Base-by-base conservation (phyloP, 2,888 invertebrate genomes). In the Polietes domitor region DNA sequence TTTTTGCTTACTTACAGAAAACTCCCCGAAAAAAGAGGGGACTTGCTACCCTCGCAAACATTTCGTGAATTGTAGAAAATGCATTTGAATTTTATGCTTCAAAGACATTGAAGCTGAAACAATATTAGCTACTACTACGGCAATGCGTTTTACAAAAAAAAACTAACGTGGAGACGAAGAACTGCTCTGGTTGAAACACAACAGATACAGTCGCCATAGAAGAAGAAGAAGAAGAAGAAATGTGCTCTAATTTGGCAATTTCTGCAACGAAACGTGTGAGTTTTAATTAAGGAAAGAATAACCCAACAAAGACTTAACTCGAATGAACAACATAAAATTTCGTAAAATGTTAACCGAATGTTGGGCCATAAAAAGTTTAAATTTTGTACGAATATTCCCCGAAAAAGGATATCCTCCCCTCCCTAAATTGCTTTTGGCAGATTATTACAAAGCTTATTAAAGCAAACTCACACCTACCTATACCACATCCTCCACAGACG, bases 181-280 rank as follows among this genome's bases (percentile, higher is more conserved):
- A 37, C 28, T 32, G 12, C 19, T 0, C 63, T 37, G 7, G 7
- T 63, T 32, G 55, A 58, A 17, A 47, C 65, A 47, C 70, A n/a
- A 50, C 53, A 70, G 17, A 24, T 17, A 68, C 72, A 65, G n/a
- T 58, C 58, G 65, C 55, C n/a, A n/a, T n/a, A n/a, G n/a, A n/a
- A 43, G 63, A 3, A 78, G 53, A 61, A 70, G 77, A 74, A 61
- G 28, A 26, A 65, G 17, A 58, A 65, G 37, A 68, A 68, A 17
- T 24, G 19, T 26, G 32, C 65, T 28, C 75, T 79, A 84, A 84
- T 81, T 84, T 84, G 81, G 84, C 74, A 84, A 84, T 84, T 84
- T 84, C 73, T 76, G 81, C 72, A 84, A 80, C 80, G 80, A 81
- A 84, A 81, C 84, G 84, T 84, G 81, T 84, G 78, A 73, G 81